Evolutionary conservation across 1,140 invertebrate genomes (phyloP).

Genomic region (Halictus rubicundus): DNA sequence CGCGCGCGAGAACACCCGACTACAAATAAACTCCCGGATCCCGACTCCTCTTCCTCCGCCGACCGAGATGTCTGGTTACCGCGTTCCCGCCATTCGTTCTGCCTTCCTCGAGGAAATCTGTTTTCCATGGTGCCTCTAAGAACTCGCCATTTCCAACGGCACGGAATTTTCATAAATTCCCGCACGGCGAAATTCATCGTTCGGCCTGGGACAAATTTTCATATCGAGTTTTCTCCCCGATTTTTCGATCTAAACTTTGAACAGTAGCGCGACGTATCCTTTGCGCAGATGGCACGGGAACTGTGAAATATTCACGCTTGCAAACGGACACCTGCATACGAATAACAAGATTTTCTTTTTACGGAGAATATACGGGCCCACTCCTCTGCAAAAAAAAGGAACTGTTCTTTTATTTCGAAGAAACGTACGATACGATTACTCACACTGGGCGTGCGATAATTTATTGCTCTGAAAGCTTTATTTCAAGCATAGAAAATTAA

Average conservation of each 20-base stretch:
- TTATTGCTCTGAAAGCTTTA: no score
- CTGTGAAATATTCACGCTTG: no score
- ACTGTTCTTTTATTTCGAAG: no score
- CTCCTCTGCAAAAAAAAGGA: no score
- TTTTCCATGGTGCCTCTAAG: neutral
- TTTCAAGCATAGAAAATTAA: no score
- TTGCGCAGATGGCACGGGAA: no score
- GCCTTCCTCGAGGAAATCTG: neutral
- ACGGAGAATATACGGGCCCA: no score
- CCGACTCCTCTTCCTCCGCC: neutral
- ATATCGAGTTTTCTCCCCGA: neutral
- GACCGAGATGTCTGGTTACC: neutral
- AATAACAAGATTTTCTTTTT: no score
- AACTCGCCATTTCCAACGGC: neutral
- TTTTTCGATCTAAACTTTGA: neutral
- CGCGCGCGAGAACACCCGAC: neutral
- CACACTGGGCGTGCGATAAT: no score
- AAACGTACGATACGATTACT: no score
- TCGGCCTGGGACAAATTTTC: neutral
- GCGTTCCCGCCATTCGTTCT: neutral
- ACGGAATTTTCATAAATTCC: conserved; percentile 1
- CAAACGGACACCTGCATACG: no score
- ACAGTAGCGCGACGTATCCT: neutral
- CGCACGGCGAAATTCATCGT: neutral
- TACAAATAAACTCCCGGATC: conserved; percentile 35